Conservation (phyloP, 2,113 vertebrate genomes). For the Marcusenius ussheri region DNA sequence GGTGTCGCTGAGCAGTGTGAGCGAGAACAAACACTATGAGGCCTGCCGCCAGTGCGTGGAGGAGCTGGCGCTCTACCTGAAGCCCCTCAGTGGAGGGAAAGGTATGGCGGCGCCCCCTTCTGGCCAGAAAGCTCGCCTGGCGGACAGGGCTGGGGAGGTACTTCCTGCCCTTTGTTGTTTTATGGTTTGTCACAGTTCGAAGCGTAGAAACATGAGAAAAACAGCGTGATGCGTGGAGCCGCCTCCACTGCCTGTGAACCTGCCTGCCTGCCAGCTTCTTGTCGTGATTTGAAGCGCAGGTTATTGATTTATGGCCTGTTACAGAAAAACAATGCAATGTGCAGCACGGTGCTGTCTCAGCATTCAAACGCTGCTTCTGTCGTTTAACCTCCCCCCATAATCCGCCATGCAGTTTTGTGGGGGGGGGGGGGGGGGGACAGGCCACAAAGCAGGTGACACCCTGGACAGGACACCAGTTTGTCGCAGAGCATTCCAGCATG, state of each 20-base stretch:
- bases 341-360: background rate
- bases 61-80: slow-evolving; percentile 89
- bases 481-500: background rate
- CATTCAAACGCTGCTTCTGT: background rate
- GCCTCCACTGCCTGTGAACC: background rate
- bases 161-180: slow-evolving; percentile 36
- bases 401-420: background rate
- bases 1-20: slow-evolving; percentile 75
- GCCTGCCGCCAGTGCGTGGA: slow-evolving; percentile 85
- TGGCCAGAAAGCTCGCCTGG: background rate
- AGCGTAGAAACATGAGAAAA: background rate
- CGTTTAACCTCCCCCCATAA: background rate
- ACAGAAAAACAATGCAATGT: background rate
- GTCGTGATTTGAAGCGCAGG: background rate
- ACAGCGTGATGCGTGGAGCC: background rate
- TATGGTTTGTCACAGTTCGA: slow-evolving; percentile 18
- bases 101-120: slow-evolving; percentile 54
- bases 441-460: background rate
- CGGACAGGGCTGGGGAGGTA: background rate
- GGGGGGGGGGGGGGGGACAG: background rate
- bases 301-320: background rate
- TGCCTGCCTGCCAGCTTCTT: background rate
- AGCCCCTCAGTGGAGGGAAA: slow-evolving; percentile 85
- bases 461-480: background rate
- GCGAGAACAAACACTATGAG: slow-evolving; percentile 85